Percentiles rank a stretch among this genome's conserved stretches.
Conservation (phyloP, 2,797 vertebrate species). For the Arrhamphus sclerolepis region DNA sequence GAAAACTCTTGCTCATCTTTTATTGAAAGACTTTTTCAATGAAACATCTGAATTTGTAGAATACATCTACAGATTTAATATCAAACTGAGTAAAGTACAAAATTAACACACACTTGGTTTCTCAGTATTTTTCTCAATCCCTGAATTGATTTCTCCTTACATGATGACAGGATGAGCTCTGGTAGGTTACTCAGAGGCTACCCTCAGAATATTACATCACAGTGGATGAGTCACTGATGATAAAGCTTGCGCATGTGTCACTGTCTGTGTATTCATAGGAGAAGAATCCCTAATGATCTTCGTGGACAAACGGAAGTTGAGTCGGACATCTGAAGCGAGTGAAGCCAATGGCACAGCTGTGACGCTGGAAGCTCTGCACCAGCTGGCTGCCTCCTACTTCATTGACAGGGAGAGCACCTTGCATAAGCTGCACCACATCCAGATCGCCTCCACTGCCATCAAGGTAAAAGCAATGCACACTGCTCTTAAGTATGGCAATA, state of each 20-base stretch:
- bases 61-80: background rate
- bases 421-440: slow-evolving; percentile 93
- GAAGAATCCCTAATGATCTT: slow-evolving; percentile 98
- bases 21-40: slow-evolving; percentile 8
- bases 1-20: slow-evolving; percentile 10
- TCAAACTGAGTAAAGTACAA: background rate
- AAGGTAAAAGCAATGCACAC: slow-evolving; percentile 85
- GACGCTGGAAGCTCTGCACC: slow-evolving; percentile 91
- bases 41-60: slow-evolving; percentile 18
- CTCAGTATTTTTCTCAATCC: background rate
- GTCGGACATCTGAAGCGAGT: slow-evolving; percentile 84
- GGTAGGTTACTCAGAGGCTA: slow-evolving; percentile 3
- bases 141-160: background rate
- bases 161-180: background rate
- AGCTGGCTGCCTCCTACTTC: slow-evolving; percentile 97
- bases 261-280: slow-evolving; percentile 75
- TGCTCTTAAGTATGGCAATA: background rate
- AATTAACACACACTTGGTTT: background rate
- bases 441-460: slow-evolving; percentile 95
- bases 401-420: slow-evolving; percentile 96
- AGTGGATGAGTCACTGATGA: slow-evolving; percentile 19
- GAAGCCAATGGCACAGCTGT: slow-evolving; percentile 89
- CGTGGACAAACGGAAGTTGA: slow-evolving; percentile 97
- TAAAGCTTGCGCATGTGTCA: background rate
- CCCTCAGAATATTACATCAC: background rate